Conservation (phyloP, 2,113 vertebrate genomes). For the Merops nubicus region DNA sequence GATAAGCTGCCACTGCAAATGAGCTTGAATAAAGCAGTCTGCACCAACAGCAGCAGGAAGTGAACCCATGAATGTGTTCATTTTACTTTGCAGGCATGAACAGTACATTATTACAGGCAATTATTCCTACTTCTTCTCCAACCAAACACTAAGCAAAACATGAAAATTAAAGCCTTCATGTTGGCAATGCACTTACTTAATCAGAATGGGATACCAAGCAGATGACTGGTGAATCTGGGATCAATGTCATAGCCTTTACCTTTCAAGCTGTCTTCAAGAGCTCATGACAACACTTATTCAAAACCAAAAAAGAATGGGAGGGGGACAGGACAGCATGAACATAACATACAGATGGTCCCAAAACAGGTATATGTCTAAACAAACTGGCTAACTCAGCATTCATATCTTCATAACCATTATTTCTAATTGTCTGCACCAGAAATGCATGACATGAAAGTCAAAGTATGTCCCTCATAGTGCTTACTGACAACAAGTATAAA, state of each 20-base stretch:
- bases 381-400: background rate
- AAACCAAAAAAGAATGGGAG: background rate
- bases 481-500: background rate
- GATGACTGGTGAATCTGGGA: background rate
- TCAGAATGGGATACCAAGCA: background rate
- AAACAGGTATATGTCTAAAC: background rate
- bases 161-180: background rate
- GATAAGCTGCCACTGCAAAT: conserved; percentile 42
- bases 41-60: conserved; percentile 21
- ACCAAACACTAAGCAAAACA: conserved; percentile 20
- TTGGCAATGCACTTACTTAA: background rate
- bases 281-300: background rate
- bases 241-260: background rate
- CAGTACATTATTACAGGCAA: conserved; percentile 4
- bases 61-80: conserved; percentile 1
- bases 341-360: background rate
- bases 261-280: background rate
- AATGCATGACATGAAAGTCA: background rate
- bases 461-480: background rate
- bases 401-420: background rate
- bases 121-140: conserved; percentile 41
- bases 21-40: conserved; percentile 8
- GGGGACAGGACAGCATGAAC: background rate
- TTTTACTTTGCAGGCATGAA: conserved; percentile 40
- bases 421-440: background rate